Percentiles rank a stretch among this genome's conserved stretches.
phyloP scores from a whole-genome alignment of 2,113 vertebrate species.

The Myotis davidii region DNA sequence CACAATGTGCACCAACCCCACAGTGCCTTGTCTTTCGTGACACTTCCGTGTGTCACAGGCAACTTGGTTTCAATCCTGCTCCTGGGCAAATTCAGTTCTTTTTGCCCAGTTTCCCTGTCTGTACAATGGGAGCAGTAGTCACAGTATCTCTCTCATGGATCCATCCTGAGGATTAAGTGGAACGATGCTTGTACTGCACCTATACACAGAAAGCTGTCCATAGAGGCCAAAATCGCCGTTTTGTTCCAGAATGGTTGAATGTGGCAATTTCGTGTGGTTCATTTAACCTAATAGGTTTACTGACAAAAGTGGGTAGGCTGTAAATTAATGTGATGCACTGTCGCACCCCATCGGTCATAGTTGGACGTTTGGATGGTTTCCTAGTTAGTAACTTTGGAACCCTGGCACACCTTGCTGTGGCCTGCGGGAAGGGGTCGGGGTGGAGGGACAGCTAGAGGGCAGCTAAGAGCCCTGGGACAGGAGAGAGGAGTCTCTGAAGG shows the following conservation, averaged over 20 bases:
- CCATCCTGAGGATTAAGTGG: background rate
- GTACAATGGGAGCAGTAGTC: background rate
- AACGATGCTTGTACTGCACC: background rate
- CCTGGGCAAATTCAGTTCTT: background rate
- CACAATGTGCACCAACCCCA: too few relatives aligned
- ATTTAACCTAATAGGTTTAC: background rate
- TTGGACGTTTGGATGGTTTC: background rate
- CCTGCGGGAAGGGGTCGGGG: accelerated
- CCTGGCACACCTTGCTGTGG: background rate
- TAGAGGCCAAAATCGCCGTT: background rate
- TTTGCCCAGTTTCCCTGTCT: background rate
- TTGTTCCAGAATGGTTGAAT: background rate
- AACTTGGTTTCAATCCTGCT: background rate
- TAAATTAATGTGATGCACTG: background rate
- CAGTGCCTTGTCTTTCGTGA: accelerated
- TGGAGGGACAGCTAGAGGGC: too few relatives aligned
- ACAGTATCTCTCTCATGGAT: background rate
- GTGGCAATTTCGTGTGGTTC: background rate
- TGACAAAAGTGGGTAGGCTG: background rate
- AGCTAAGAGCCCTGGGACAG: background rate
- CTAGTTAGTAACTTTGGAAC: background rate
- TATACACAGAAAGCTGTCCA: background rate
- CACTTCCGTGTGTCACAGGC: accelerated
- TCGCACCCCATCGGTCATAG: background rate
- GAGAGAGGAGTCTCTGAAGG: background rate